Conservation (phyloP, 1,140 invertebrate species). For the Hylaeus volcanicus region DNA sequence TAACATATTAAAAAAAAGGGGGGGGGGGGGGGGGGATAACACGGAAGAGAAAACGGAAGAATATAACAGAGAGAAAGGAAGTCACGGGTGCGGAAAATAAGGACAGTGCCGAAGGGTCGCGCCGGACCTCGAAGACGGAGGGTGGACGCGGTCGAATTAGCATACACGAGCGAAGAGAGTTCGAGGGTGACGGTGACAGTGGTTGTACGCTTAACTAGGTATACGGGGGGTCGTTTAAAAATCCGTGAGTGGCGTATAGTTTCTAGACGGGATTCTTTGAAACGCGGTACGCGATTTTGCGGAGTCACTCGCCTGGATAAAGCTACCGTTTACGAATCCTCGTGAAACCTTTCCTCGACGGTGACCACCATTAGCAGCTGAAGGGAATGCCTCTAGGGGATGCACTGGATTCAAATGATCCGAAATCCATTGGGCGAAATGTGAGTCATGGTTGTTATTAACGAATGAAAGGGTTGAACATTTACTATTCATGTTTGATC, state of each 20-base stretch:
- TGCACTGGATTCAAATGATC: too few species aligned
- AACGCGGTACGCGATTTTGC: neutral
- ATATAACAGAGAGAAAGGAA: slow-evolving; percentile 14
- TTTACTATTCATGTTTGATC: too few species aligned
- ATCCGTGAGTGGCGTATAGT: neutral
- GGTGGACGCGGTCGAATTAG: slow-evolving; percentile 26
- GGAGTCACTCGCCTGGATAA: neutral
- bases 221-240: neutral
- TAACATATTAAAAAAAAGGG: slow-evolving; percentile 51
- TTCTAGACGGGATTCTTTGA: neutral
- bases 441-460: too few species aligned
- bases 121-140: slow-evolving; percentile 18
- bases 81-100: slow-evolving; percentile 1
- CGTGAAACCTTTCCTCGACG: too few species aligned
- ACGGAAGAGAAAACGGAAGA: slow-evolving; percentile 23
- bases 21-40: neutral
- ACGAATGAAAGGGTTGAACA: too few species aligned
- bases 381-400: too few species aligned
- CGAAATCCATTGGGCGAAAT: too few species aligned
- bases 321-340: too few species aligned
- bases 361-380: too few species aligned
- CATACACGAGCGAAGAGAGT: slow-evolving; percentile 8
- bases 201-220: slow-evolving; percentile 37
- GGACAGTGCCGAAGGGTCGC: neutral
- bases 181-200: slow-evolving; percentile 4